Conservation (phyloP, 2,797 vertebrate species). For the Vespertilio murinus region DNA sequence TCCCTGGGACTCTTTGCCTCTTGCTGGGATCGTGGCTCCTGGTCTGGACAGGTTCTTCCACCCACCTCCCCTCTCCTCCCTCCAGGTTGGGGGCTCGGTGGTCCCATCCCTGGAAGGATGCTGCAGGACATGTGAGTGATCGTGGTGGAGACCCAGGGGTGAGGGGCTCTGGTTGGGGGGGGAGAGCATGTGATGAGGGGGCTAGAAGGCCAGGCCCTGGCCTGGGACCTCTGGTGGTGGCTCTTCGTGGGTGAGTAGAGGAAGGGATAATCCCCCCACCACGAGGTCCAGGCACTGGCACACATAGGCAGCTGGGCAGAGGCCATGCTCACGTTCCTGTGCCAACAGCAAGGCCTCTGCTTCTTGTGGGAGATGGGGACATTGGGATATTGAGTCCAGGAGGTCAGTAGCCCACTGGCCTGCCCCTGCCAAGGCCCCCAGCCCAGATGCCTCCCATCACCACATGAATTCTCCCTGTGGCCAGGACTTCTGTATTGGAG, state of each 20-base stretch:
- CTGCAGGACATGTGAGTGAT: conserved; percentile 96
- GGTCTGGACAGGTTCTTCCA: background rate
- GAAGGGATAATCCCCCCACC: background rate
- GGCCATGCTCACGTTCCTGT: no score
- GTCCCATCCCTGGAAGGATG: conserved; percentile 97
- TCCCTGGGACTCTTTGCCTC: background rate
- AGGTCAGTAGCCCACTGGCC: background rate
- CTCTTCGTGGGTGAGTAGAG: background rate
- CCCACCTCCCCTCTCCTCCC: background rate
- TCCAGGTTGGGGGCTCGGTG: conserved; percentile 92
- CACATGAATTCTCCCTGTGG: background rate
- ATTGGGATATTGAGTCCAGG: background rate
- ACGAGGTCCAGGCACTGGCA: background rate
- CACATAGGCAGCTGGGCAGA: background rate
- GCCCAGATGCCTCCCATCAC: background rate
- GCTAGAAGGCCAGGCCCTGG: background rate
- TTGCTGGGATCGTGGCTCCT: background rate
- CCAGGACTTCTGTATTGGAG: background rate
- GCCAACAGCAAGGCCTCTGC: background rate
- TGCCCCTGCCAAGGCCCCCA: background rate
- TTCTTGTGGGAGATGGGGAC: background rate
- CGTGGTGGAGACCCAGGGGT: background rate
- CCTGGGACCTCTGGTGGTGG: background rate
- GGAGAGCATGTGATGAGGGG: background rate
- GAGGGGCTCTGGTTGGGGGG: background rate